A percentile compares a stretch with the other conserved stretches of the same genome.
Evolutionary conservation across 2,797 vertebrate species (phyloP).

Genomic region (Galagoides demidoff): DNA sequence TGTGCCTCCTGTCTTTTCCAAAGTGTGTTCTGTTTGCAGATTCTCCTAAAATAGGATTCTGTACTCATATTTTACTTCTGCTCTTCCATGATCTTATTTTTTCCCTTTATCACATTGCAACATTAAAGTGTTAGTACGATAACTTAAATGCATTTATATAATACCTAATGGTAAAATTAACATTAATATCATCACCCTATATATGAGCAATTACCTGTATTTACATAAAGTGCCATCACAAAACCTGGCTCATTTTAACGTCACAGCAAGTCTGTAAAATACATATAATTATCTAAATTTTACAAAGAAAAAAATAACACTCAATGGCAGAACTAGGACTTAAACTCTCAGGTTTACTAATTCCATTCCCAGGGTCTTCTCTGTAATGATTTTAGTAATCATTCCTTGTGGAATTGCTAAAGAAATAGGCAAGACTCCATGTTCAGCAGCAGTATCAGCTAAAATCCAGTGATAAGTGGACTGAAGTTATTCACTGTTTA

Average conservation of each 20-base stretch:
- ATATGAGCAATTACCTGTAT: constrained; percentile 51
- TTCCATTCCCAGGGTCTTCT: neutral
- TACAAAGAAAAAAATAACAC: constrained; percentile 48
- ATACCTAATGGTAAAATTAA: constrained; percentile 54
- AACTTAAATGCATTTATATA: constrained; percentile 36
- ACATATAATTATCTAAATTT: constrained; percentile 58
- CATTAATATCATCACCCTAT: neutral
- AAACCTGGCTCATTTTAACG: constrained; percentile 56
- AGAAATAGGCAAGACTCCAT: neutral
- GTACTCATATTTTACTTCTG: constrained; percentile 16
- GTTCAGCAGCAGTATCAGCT: neutral
- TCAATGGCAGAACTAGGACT: neutral
- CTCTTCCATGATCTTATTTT: neutral
- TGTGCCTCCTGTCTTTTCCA: neutral
- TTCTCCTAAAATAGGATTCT: neutral
- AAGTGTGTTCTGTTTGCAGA: neutral
- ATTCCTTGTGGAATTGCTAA: neutral
- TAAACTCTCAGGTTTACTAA: neutral
- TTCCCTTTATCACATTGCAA: neutral
- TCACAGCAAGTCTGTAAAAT: constrained; percentile 31
- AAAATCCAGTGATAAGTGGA: neutral
- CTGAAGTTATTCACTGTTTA: neutral
- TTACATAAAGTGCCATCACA: constrained; percentile 44
- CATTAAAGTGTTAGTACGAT: constrained; percentile 28
- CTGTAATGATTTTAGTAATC: neutral